Evolutionary conservation across 1,140 invertebrate species (phyloP).

Genomic region (Diachasmimorpha longicaudata): DNA sequence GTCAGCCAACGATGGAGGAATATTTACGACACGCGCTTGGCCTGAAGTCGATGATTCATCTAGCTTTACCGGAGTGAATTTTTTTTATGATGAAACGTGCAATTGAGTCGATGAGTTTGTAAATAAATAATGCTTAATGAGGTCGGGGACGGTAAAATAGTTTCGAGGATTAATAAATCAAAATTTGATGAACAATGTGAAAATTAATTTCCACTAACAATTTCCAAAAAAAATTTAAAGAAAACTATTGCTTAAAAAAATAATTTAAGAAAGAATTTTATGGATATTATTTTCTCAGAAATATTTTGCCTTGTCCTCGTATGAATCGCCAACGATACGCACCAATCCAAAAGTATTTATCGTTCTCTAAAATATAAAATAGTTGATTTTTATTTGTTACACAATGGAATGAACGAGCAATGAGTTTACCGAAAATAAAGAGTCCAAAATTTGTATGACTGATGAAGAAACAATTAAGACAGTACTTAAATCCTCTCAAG

Average conservation of each 20-base stretch:
- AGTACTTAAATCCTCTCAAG: background rate
- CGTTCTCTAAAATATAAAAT: background rate
- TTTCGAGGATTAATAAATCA: background rate
- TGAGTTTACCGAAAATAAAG: background rate
- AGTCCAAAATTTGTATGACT: background rate
- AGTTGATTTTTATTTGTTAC: background rate
- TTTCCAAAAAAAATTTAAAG: no score
- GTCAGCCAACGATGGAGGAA: no score
- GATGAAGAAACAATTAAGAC: background rate
- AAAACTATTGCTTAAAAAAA: no score
- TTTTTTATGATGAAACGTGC: background rate
- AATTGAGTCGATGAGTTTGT: background rate
- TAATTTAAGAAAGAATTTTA: no score
- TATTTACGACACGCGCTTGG: no score
- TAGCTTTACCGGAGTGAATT: background rate
- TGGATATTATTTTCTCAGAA: background rate
- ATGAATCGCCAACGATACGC: background rate
- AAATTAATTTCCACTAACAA: no score
- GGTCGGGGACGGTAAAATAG: background rate
- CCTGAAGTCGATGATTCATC: no score
- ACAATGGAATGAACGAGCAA: background rate
- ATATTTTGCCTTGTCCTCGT: background rate
- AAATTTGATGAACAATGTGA: no score
- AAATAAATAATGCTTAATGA: conserved; percentile 3
- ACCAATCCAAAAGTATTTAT: background rate